phyloP scores from a whole-genome alignment of 2,113 vertebrate species.

The Apteryx mantelli region DNA sequence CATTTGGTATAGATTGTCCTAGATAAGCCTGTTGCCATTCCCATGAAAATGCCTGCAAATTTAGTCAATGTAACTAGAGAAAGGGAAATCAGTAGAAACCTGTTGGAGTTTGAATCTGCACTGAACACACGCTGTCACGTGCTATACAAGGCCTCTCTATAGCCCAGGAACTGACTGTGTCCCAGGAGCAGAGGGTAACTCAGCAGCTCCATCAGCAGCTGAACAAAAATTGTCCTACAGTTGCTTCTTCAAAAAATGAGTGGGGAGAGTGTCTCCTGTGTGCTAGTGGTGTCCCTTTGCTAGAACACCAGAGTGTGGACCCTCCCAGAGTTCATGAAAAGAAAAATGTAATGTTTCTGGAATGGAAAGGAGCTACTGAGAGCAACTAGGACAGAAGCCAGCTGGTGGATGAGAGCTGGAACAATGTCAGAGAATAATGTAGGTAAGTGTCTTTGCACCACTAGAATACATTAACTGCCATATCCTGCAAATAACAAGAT shows the following conservation, averaged over 20 bases:
- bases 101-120: background rate
- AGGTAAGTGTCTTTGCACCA: background rate
- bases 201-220: background rate
- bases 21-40: background rate
- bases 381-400: background rate
- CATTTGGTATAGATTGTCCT: background rate
- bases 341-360: background rate
- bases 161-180: background rate
- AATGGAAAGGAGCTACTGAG: background rate
- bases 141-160: background rate
- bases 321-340: background rate
- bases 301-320: rapidly evolving
- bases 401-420: background rate
- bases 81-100: background rate
- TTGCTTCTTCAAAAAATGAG: rapidly evolving
- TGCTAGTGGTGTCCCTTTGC: background rate
- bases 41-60: background rate
- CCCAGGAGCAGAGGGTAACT: background rate
- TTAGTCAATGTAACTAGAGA: background rate
- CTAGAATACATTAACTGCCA: background rate
- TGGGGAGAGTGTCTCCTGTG: background rate
- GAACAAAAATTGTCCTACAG: background rate
- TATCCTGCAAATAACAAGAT: background rate
- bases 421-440: background rate
- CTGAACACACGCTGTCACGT: background rate